phyloP scores from a whole-genome alignment of 2,888 invertebrate species.

The Chromoteleia sp. region DNA sequence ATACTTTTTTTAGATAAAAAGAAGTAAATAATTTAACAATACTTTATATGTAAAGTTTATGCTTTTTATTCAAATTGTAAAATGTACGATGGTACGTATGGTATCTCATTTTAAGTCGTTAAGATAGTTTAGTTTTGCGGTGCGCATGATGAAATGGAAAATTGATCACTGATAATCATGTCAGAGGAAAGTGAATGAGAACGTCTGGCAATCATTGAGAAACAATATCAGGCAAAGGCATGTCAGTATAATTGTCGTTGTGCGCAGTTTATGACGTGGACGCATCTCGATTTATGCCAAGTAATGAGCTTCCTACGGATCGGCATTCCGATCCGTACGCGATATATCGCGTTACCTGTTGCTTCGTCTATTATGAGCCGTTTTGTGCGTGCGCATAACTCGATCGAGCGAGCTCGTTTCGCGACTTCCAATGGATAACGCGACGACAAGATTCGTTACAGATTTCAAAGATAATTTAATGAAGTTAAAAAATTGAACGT shows the following conservation, averaged over 20 bases:
- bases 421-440: slow-evolving; percentile 12
- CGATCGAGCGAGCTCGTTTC: slow-evolving; percentile 22
- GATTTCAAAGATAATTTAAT: slow-evolving; percentile 17
- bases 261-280: slow-evolving; percentile 31
- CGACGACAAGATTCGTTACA: slow-evolving; percentile 23
- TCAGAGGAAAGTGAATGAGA: slow-evolving; percentile 51
- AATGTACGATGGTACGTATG: background rate
- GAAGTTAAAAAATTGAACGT: slow-evolving; percentile 9
- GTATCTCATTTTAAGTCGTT: slow-evolving; percentile 3
- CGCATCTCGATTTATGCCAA: slow-evolving; percentile 31
- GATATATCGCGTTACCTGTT: slow-evolving; percentile 56
- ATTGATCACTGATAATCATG: slow-evolving; percentile 43
- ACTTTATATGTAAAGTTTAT: background rate
- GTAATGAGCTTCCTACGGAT: slow-evolving; percentile 57
- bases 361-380: slow-evolving; percentile 10
- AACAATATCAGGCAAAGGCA: slow-evolving; percentile 39
- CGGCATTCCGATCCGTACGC: slow-evolving; percentile 57
- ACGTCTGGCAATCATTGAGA: slow-evolving; percentile 33
- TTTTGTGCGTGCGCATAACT: slow-evolving; percentile 47
- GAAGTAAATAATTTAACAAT: background rate
- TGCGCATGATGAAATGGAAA: slow-evolving; percentile 45
- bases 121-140: slow-evolving; percentile 21
- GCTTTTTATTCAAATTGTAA: background rate
- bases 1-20: no score
- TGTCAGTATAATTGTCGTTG: slow-evolving; percentile 31